Percentiles rank a stretch among this genome's conserved stretches.
Conservation (phyloP, 1,140 invertebrate species). For the Penaeus chinensis region DNA sequence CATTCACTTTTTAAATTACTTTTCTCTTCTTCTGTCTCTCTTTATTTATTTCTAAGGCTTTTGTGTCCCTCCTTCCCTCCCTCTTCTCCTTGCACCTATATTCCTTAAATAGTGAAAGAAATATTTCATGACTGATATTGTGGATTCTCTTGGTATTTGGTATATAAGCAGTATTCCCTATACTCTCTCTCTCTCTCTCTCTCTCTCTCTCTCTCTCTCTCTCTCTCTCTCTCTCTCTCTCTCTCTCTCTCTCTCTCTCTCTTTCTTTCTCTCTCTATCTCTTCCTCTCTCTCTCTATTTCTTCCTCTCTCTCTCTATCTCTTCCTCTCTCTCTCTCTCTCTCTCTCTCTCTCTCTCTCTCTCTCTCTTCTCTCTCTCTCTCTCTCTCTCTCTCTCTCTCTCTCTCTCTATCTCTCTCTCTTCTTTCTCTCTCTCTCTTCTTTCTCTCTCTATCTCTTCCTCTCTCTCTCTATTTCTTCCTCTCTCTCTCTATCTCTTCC, state of each 20-base stretch:
- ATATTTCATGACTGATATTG: neutral
- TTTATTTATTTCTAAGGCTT: too few relatives aligned
- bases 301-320: conserved; percentile 3
- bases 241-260: too few relatives aligned
- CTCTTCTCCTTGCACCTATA: too few relatives aligned
- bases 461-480: too few relatives aligned
- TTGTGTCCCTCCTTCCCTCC: too few relatives aligned
- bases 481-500: too few relatives aligned
- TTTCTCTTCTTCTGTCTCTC: too few relatives aligned
- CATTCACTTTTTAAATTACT: too few relatives aligned
- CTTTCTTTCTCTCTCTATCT: too few relatives aligned
- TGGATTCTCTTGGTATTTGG: neutral
- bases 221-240: conserved; percentile 5
- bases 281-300: neutral
- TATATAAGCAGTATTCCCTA: neutral
- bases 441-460: neutral
- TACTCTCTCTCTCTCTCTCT: conserved; percentile 10
- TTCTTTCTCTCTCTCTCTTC: conserved; percentile 9
- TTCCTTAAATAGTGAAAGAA: too few relatives aligned
- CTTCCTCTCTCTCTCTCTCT: conserved; percentile 2
- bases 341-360: conserved; percentile 8
- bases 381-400: conserved; percentile 9
- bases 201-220: conserved; percentile 15
- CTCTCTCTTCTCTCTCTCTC: neutral
- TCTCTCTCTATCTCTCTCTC: conserved; percentile 5